Evolutionary conservation across 2,888 invertebrate species (phyloP).

Genomic region (Phyllotreta cruciferae): DNA sequence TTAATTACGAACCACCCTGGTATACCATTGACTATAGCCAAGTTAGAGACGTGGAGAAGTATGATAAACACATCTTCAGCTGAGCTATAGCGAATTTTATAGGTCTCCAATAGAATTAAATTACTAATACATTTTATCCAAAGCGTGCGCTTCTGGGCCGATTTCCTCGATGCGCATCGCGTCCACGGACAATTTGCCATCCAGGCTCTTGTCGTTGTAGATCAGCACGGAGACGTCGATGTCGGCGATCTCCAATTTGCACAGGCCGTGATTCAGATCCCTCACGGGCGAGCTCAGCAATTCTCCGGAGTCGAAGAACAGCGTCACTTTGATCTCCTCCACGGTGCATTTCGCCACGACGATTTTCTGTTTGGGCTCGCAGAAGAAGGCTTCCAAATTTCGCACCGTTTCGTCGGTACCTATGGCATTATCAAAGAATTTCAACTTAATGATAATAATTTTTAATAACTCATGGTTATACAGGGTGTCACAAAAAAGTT

Average conservation of each 20-base stretch:
- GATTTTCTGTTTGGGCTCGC: constrained; percentile 70
- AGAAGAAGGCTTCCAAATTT: constrained; percentile 77
- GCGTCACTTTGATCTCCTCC: constrained; percentile 73
- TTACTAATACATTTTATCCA: constrained; percentile 65
- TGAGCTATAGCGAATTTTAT: not conserved
- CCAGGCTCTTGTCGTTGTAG: constrained; percentile 73
- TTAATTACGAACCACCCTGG: too few species aligned
- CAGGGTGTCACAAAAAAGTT: too few species aligned
- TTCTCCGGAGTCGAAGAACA: constrained; percentile 79
- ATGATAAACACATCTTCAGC: not conserved
- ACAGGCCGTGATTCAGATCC: constrained; percentile 74
- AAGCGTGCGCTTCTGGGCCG: constrained; percentile 69
- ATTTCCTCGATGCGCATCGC: constrained; percentile 75
- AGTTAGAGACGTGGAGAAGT: too few species aligned
- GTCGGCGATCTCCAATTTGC: constrained; percentile 74
- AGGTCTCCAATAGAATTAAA: not conserved
- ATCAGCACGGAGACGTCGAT: constrained; percentile 68
- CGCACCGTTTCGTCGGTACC: constrained; percentile 62
- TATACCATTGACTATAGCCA: too few species aligned
- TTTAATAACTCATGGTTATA: too few species aligned
- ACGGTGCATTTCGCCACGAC: constrained; percentile 68
- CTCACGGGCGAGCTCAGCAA: constrained; percentile 77
- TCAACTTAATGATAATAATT: too few species aligned
- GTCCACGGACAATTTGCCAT: constrained; percentile 74
- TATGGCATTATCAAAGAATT: not conserved